Percentiles rank a stretch among this genome's conserved stretches.
Evolutionary conservation across 1,140 invertebrate genomes (phyloP).

Genomic region (Zaprionus taronus): DNA sequence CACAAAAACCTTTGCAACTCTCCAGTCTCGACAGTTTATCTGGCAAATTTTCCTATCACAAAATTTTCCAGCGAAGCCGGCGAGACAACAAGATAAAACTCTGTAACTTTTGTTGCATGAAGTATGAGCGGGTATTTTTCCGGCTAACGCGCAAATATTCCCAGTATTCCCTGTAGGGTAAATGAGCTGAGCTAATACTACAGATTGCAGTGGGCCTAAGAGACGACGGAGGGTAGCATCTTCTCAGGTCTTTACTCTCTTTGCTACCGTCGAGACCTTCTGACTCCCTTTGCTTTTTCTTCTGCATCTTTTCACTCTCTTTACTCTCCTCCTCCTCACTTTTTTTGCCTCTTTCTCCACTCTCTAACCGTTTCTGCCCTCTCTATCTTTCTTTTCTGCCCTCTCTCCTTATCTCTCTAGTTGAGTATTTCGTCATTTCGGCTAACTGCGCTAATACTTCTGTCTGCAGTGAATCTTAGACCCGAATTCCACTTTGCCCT

Average conservation of each 20-base stretch:
- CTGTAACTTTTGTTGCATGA: not conserved
- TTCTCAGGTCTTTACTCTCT: not conserved
- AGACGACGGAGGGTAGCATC: not conserved
- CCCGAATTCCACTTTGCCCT: not conserved
- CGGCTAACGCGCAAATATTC: not conserved
- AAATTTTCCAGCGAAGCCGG: not conserved
- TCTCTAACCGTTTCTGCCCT: not conserved
- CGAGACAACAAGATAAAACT: not conserved
- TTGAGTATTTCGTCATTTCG: not conserved
- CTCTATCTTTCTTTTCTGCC: not conserved
- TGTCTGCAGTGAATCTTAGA: not conserved
- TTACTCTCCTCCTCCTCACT: not conserved
- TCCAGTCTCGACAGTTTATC: not conserved
- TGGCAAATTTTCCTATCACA: conserved; percentile 6
- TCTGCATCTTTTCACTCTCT: not conserved
- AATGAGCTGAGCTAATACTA: not conserved
- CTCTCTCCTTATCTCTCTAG: not conserved
- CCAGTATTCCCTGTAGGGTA: not conserved
- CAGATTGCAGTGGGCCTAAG: not conserved
- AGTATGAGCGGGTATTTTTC: not conserved
- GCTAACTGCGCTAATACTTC: not conserved
- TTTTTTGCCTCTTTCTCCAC: not conserved
- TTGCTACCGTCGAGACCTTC: not conserved
- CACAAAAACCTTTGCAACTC: not conserved
- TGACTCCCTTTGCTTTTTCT: not conserved